phyloP scores from a whole-genome alignment of 37 sponge, comb jelly and placozoan species.

The Eunapius fragilis region DNA sequence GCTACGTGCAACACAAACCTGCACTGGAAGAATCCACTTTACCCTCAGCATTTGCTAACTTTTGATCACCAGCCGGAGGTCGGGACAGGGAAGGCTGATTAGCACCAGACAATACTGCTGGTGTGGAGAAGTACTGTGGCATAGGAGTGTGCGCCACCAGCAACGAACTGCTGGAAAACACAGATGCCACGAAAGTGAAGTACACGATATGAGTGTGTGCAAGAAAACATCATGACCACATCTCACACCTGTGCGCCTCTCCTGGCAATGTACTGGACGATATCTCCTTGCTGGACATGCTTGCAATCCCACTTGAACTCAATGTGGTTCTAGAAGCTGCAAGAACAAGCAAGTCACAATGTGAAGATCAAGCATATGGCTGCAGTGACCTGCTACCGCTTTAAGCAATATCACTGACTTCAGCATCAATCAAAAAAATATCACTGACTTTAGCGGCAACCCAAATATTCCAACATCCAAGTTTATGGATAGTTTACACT shows the following conservation, averaged over 20 bases:
- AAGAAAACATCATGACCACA: background rate
- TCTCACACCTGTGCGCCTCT: slow-evolving; percentile 6
- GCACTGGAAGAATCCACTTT: background rate
- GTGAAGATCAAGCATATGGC: too few relatives aligned
- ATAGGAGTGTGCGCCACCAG: background rate
- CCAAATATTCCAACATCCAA: too few relatives aligned
- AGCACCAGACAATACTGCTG: background rate
- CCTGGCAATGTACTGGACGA: background rate
- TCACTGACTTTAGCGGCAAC: too few relatives aligned
- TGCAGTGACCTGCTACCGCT: too few relatives aligned
- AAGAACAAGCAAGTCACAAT: background rate
- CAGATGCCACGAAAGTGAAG: background rate
- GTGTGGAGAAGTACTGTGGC: background rate
- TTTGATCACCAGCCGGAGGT: background rate
- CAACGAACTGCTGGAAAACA: background rate
- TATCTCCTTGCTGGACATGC: slow-evolving; percentile 21
- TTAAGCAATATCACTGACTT: too few relatives aligned
- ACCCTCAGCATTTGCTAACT: background rate
- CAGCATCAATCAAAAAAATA: too few relatives aligned
- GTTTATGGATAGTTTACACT: too few relatives aligned
- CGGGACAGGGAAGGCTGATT: background rate
- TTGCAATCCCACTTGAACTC: slow-evolving; percentile 61
- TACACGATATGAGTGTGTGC: background rate
- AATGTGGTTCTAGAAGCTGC: background rate
- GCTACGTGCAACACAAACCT: background rate